Conservation (phyloP, 2,113 vertebrate species). For the Aphyosemion australe region DNA sequence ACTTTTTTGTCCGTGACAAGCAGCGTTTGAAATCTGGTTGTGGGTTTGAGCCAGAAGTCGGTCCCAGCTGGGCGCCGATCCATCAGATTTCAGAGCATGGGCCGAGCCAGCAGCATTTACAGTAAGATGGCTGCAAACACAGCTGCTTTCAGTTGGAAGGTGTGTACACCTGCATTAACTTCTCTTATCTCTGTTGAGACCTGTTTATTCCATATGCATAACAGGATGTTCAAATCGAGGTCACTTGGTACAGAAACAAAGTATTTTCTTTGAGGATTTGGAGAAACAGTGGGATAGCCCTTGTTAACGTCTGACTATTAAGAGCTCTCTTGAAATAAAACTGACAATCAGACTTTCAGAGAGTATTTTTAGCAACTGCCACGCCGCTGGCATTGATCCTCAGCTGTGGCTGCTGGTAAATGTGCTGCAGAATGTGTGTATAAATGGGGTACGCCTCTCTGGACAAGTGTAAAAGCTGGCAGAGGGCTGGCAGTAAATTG, state of each 20-base stretch:
- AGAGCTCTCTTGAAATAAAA: slow-evolving; percentile 63
- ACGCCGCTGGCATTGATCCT: slow-evolving; percentile 70
- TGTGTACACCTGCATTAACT: slow-evolving; percentile 22
- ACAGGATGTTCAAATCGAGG: background rate
- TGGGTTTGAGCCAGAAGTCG: slow-evolving; percentile 63
- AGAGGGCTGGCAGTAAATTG: slow-evolving; percentile 77
- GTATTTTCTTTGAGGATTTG: no score
- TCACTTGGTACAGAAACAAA: background rate
- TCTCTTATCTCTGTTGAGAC: background rate
- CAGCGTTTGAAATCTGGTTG: slow-evolving; percentile 71
- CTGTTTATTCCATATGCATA: slow-evolving; percentile 1
- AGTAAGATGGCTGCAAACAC: slow-evolving; percentile 60
- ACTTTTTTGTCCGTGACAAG: slow-evolving; percentile 78
- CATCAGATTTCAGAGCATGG: slow-evolving; percentile 74
- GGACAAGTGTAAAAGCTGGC: slow-evolving; percentile 79
- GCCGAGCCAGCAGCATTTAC: slow-evolving; percentile 68
- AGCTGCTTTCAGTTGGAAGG: slow-evolving; percentile 21
- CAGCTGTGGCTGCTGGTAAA: slow-evolving; percentile 72
- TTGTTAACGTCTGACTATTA: slow-evolving; percentile 38
- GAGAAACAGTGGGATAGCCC: slow-evolving; percentile 1
- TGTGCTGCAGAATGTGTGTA: slow-evolving; percentile 69
- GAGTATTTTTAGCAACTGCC: slow-evolving; percentile 71
- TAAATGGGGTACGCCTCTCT: slow-evolving; percentile 77
- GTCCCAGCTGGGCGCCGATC: slow-evolving; percentile 63
- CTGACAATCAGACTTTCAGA: slow-evolving; percentile 72